Evolutionary conservation across 2,888 invertebrate species (phyloP).

Genomic region (Drosophila cognata): DNA sequence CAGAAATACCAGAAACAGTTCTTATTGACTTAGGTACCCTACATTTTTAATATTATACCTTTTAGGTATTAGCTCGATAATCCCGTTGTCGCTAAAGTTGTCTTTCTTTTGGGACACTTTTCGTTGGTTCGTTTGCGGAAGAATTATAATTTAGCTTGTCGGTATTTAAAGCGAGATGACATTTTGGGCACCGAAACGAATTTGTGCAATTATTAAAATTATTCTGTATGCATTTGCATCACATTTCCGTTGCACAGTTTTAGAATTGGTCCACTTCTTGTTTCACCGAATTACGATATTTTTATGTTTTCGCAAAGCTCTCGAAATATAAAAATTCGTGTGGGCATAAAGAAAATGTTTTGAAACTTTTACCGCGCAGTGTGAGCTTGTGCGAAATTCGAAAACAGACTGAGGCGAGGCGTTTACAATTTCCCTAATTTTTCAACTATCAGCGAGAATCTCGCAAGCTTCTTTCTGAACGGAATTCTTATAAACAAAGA

Average conservation of each 20-base stretch:
- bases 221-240: slow-evolving; percentile 31
- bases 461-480: neutral
- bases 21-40: neutral
- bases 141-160: neutral
- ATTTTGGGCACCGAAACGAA: slow-evolving; percentile 37
- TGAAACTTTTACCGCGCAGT: slow-evolving; percentile 56
- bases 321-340: slow-evolving; percentile 33
- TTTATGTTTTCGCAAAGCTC: slow-evolving; percentile 35
- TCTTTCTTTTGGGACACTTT: slow-evolving; percentile 11
- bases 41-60: slow-evolving; percentile 53
- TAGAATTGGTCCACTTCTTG: slow-evolving; percentile 20
- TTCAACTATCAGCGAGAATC: slow-evolving; percentile 7
- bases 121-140: slow-evolving; percentile 3
- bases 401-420: slow-evolving; percentile 72
- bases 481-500: slow-evolving; percentile 19
- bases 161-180: slow-evolving; percentile 22
- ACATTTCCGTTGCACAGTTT: slow-evolving; percentile 45
- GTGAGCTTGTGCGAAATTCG: slow-evolving; percentile 76
- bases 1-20: neutral
- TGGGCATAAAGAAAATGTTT: slow-evolving; percentile 27
- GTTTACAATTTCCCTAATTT: slow-evolving; percentile 22
- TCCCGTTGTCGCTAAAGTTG: neutral
- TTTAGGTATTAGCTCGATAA: slow-evolving; percentile 38
- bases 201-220: slow-evolving; percentile 54
- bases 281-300: slow-evolving; percentile 26